phyloP scores from a whole-genome alignment of 2,888 invertebrate genomes.

The Cosmorhoe ocellata region DNA sequence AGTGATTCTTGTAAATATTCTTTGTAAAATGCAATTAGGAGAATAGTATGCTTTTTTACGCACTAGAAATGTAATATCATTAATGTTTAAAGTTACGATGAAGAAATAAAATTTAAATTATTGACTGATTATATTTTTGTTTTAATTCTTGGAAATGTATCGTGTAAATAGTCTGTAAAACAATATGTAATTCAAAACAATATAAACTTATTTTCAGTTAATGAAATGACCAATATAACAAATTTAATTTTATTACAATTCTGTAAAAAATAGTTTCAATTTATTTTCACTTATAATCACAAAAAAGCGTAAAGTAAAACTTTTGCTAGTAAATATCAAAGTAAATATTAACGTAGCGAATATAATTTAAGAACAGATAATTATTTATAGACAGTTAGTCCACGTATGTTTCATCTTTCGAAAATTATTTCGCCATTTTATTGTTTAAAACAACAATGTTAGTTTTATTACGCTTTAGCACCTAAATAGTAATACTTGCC shows the following conservation, averaged over 20 bases:
- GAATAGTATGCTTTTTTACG: slow-evolving; percentile 67
- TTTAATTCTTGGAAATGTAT: slow-evolving; percentile 9
- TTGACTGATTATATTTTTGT: slow-evolving; percentile 55
- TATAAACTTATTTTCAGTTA: too few relatives aligned
- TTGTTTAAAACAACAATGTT: too few relatives aligned
- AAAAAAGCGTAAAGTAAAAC: slow-evolving; percentile 47
- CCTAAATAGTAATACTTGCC: slow-evolving; percentile 13
- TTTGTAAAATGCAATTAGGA: slow-evolving; percentile 58
- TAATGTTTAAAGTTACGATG: slow-evolving; percentile 56
- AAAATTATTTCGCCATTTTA: background rate
- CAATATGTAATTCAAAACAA: too few relatives aligned
- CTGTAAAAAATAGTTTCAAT: slow-evolving; percentile 45
- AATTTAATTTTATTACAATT: slow-evolving; percentile 63
- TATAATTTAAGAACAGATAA: slow-evolving; percentile 1
- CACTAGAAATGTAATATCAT: slow-evolving; percentile 56
- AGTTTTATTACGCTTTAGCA: background rate
- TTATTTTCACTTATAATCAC: slow-evolving; percentile 61
- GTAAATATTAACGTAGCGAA: slow-evolving; percentile 10
- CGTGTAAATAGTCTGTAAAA: too few relatives aligned
- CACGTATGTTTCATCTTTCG: slow-evolving; percentile 2
- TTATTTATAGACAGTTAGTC: background rate
- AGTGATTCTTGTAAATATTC: slow-evolving; percentile 49
- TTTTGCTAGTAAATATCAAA: slow-evolving; percentile 43
- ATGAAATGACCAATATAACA: slow-evolving; percentile 44
- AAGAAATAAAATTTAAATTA: slow-evolving; percentile 68